These are phyloP conservation scores for Trachops cirrhosus DNA, from an alignment of 2,797 vertebrate genomes.

Conservation along the genomic window DNA sequence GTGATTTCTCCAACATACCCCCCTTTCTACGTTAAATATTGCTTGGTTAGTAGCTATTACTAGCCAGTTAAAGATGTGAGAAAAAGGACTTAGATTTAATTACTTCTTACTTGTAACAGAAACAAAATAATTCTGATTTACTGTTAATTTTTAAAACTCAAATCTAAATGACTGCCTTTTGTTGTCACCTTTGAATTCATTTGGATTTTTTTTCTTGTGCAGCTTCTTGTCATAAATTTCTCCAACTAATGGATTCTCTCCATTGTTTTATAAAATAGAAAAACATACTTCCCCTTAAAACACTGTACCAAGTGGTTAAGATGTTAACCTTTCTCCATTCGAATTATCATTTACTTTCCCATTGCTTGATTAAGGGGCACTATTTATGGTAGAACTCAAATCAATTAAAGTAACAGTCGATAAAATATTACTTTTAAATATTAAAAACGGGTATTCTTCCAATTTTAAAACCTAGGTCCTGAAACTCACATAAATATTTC, in stretches of 20 bases:
- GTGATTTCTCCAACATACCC: neutral
- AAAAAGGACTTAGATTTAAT: neutral
- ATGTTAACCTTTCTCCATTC: constrained; percentile 67
- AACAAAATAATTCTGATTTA: neutral
- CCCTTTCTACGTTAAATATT: neutral
- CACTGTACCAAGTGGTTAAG: constrained; percentile 59
- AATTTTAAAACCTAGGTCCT: neutral
- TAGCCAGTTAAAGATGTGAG: neutral
- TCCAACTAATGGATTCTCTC: constrained; percentile 43
- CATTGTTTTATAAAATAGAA: constrained; percentile 56
- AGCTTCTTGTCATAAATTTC: constrained; percentile 60
- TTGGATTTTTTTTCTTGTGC: neutral
- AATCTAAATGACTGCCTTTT: constrained; percentile 24
- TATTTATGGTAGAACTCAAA: constrained; percentile 28
- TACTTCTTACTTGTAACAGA: neutral
- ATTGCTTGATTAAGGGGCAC: constrained; percentile 34
- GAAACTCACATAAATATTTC: neutral
- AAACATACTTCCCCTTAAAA: neutral
- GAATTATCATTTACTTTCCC: constrained; percentile 69
- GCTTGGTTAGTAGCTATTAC: neutral
- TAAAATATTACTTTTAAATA: neutral
- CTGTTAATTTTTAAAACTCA: neutral
- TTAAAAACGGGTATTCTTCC: neutral
- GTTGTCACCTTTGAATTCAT: neutral
- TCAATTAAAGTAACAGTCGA: neutral